Evolutionary conservation across 1,140 invertebrate genomes (phyloP), one percentile per base, ranked within the genome.

Genomic region (Diabrotica undecimpunctata): DNA sequence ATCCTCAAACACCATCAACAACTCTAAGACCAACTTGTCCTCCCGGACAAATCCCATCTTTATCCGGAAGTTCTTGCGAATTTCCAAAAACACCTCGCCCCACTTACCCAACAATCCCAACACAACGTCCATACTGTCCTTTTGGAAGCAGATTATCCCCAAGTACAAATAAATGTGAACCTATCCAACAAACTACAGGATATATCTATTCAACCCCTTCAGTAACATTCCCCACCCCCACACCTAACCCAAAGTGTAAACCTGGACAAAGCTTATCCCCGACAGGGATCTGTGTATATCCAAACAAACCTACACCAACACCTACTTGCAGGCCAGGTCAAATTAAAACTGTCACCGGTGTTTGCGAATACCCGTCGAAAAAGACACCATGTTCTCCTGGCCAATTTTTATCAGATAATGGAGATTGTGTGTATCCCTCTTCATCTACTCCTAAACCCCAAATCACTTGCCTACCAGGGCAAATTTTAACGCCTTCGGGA

Each of bases 261-360:
- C 41, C 41, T 46, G 41, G 41, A 8, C 41, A 46, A 46, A 46
- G 8, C n/a, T 6, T 46, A n/a, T 38, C 55, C 41, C 10, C 7
- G 9, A 36, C 53, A 10, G 62, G 66, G 7, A 25, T 41, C 37
- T 67, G 62, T 25, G 46, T 59, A 56, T 25, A 38, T 13, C n/a
- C 25, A 37, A 7, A n/a, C 6, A 61, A 35, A 62, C 38, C 52
- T 37, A 57, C 37, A 9, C 7, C 57, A 12, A 5, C 52, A 6
- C 61, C 51, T 8, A n/a, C 8, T 36, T 62, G 61, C 46, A 11
- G 12, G n/a, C 61, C 61, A 55, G 61, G 61, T 7, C 61, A 62
- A 36, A 39, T 55, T 13, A 9, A 7, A 13, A 36, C 35, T 9
- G 0, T 1, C 13, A 35, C 14, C n/a, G 61, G 61, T 5, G 25